phyloP scores from a whole-genome alignment of 64 coral and sea anemone species.

The Cladopsammia gracilis region DNA sequence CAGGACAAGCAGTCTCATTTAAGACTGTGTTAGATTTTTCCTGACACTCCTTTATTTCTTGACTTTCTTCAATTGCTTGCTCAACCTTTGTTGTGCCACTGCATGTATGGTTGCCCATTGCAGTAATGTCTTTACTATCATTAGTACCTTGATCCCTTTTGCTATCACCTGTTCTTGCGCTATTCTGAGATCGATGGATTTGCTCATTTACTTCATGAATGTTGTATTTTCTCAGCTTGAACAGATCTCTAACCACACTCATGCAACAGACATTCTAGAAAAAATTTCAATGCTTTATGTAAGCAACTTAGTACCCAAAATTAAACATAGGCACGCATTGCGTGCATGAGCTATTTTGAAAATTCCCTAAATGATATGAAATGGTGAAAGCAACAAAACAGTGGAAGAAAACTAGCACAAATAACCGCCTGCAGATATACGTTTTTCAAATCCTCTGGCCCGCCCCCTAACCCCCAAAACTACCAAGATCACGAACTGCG shows the following conservation, averaged over 20 bases:
- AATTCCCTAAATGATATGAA: too few species aligned
- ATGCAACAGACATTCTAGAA: conserved; percentile 90
- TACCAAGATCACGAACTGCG: too few species aligned
- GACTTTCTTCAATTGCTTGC: background rate
- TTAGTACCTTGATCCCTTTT: background rate
- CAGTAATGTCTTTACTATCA: background rate
- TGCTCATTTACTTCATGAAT: conserved; percentile 77
- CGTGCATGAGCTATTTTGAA: too few species aligned
- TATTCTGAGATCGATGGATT: conserved; percentile 19
- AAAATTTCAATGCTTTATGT: background rate
- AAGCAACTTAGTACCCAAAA: too few species aligned
- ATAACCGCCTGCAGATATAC: too few species aligned
- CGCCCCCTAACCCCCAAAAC: too few species aligned
- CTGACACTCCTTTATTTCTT: background rate
- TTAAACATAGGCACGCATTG: too few species aligned
- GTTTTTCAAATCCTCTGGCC: too few species aligned
- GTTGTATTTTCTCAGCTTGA: conserved; percentile 90
- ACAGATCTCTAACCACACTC: conserved; percentile 84
- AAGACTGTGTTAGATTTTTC: background rate
- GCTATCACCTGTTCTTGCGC: background rate
- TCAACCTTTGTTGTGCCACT: background rate
- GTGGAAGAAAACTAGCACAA: too few species aligned
- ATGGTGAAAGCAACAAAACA: too few species aligned
- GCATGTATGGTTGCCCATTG: background rate
- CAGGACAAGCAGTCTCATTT: background rate